A percentile compares a stretch with the other conserved stretches of the same genome.
These are phyloP conservation scores for Cetonia aurata DNA, from an alignment of 2,888 invertebrate genomes.

Conservation along the genomic window DNA sequence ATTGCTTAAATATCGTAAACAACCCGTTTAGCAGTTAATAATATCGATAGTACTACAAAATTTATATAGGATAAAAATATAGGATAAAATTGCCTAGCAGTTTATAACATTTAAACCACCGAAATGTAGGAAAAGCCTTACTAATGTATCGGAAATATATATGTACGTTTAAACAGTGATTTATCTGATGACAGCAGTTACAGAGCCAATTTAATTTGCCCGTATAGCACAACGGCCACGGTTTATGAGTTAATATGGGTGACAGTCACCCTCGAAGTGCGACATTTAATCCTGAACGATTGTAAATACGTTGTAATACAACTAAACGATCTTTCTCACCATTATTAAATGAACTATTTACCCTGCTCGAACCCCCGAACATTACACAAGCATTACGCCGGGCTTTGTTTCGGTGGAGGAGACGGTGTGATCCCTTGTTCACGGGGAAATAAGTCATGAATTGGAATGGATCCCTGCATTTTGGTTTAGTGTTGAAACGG, in stretches of 20 bases:
- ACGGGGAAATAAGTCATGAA: slow-evolving; percentile 38
- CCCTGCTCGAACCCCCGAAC: slow-evolving; percentile 48
- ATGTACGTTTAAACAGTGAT: neutral
- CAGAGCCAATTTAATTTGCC: slow-evolving; percentile 31
- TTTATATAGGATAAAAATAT: no score
- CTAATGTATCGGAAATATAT: no score
- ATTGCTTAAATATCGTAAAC: slow-evolving; percentile 11
- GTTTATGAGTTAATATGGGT: slow-evolving; percentile 38
- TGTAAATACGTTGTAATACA: slow-evolving; percentile 39
- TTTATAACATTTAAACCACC: no score
- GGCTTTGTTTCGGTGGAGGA: slow-evolving; percentile 49
- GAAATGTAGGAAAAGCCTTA: no score
- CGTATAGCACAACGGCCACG: neutral
- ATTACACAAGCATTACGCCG: slow-evolving; percentile 50
- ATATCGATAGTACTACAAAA: neutral
- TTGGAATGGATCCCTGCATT: slow-evolving; percentile 21
- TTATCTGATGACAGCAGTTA: slow-evolving; percentile 22
- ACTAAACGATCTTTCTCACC: slow-evolving; percentile 50
- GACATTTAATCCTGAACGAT: slow-evolving; percentile 39
- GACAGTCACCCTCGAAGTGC: slow-evolving; percentile 27
- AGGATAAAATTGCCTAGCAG: neutral
- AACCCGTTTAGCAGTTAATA: neutral
- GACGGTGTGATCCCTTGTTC: slow-evolving; percentile 48
- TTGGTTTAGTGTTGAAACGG: neutral
- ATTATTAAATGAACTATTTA: slow-evolving; percentile 53